Evolutionary conservation across 2,888 invertebrate genomes (phyloP), one percentile per base, ranked within the genome.

Genomic region (Furcula furcula): DNA sequence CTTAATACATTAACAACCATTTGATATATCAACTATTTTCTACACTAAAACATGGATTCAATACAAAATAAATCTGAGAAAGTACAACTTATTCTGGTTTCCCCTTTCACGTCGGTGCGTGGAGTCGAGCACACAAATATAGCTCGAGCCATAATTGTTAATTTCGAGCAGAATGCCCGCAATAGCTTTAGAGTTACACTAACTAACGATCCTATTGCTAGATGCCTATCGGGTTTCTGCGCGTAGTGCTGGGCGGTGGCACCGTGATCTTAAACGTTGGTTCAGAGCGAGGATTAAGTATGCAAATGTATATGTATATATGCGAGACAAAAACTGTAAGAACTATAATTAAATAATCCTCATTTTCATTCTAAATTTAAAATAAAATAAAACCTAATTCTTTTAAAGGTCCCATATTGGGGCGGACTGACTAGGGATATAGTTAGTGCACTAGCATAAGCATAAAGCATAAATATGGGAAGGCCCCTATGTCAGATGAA

Each of bases 161-260:
- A 86, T 87, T 84, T 85, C 76, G 68, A 78, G 74, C 78, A 77
- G 81, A 83, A 81, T 81, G 79, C 83, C 60, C 69, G 76, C 82
- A 76, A 80, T 83, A 76, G 81, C 76, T 76, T 75, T 76, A 73
- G 68, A 76, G 67, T 66, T 66, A 73, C 56, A 65, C 79, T 83
- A 81, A 86, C 84, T 86, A 86, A 86, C 84, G 84, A 85, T 77
- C 70, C 77, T 73, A 78, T 81, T 82, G 78, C 70, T 67, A 82
- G 81, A 86, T 86, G 80, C 83, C 86, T 84, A 86, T 87, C 86
- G 82, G 75, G 75, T 87, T 86, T 83, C 86, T 75, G 73, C 64
- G 66, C 74, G 66, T 67, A 66, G 61, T 56, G 44, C 21, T 31
- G 71, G 44, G 53, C 37, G 52, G 54, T 68, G 42, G 22, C 19